Base-by-base conservation (phyloP, 2,797 vertebrate genomes). In the Chelon labrosus region DNA sequence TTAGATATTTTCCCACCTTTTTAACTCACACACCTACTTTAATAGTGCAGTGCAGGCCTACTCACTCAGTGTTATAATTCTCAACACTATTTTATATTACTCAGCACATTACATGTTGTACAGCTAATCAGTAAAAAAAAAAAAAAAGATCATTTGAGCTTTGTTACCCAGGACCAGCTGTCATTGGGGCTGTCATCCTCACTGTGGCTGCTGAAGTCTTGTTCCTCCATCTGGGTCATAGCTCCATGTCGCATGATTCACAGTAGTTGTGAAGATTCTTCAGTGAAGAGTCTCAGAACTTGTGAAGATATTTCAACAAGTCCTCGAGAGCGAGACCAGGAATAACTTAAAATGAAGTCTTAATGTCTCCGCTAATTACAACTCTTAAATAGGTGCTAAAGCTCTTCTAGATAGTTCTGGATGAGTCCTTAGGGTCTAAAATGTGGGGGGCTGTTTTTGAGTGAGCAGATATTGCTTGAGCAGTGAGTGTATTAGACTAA, bases 91-190 rank as follows among this genome's bases (percentile, higher is more conserved):
- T 35, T 35, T 35, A 35, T 35, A 8, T 35, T 8, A 27, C 25
- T 27, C 22, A 22, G 22, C 22, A 22, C 22, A 22, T 39, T 39
- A 11, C 9, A 39, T 9, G 5, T n/a, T 7, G n/a, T 47, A 19
- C 17, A n/a, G n/a, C 46, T 10, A 19, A 10, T 10, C 8, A 19
- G 6, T 16, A 22, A 22, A 22, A 22, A 27, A 27, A 4, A 50
- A 1, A 51, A 13, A 7, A 12, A 42, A 56, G 9, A 41, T 53
- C 0, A 14, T 69, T 73, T 65, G 1, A 53, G 10, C 10, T 44
- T 57, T 41, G 20, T 95, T 95, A 95, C 94, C 94, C 85, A 93
- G 63, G 92, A 91, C 94, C 94, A 94, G 70, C 87, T 89, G 56
- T 84, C 83, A 60, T 12, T 70, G 65, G 60, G 77, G 84, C 69